A percentile compares a stretch with the other conserved stretches of the same genome.
These are phyloP conservation scores for Drosophila micromelanica DNA, from an alignment of 1,140 invertebrate genomes.

Conservation along the genomic window DNA sequence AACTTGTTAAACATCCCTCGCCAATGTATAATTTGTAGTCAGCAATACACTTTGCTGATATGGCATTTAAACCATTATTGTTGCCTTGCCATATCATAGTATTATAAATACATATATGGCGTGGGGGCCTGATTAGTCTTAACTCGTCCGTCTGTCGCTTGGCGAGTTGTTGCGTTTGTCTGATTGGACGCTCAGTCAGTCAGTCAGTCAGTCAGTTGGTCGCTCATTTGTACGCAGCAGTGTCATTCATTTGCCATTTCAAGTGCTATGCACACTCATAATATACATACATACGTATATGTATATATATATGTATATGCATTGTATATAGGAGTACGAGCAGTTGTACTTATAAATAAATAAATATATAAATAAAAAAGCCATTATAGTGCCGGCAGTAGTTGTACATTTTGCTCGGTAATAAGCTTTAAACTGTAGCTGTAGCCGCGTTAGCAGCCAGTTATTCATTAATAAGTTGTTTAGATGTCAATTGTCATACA, in stretches of 20 bases:
- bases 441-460: conserved; percentile 43
- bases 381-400: conserved; percentile 57
- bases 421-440: conserved; percentile 73
- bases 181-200: conserved; percentile 7
- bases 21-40: conserved; percentile 70
- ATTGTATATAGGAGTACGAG: conserved; percentile 34
- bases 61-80: conserved; percentile 78
- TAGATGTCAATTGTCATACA: conserved; percentile 70
- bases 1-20: conserved; percentile 36
- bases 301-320: conserved; percentile 4
- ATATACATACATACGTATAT: conserved; percentile 32
- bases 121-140: conserved; percentile 78
- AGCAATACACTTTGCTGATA: conserved; percentile 74
- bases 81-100: conserved; percentile 53
- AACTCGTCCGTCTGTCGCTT: conserved; percentile 58
- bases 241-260: conserved; percentile 82
- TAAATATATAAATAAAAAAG: conserved; percentile 19
- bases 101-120: conserved; percentile 55
- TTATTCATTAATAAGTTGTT: conserved; percentile 81
- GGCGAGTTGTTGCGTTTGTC: conserved; percentile 24
- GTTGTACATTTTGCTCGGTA: conserved; percentile 58
- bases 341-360: conserved; percentile 26
- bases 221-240: conserved; percentile 61
- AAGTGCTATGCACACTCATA: conserved; percentile 74
- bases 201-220: conserved; percentile 41